phyloP scores from a whole-genome alignment of 2,888 invertebrate genomes.

The Lasioglossum calceatum region DNA sequence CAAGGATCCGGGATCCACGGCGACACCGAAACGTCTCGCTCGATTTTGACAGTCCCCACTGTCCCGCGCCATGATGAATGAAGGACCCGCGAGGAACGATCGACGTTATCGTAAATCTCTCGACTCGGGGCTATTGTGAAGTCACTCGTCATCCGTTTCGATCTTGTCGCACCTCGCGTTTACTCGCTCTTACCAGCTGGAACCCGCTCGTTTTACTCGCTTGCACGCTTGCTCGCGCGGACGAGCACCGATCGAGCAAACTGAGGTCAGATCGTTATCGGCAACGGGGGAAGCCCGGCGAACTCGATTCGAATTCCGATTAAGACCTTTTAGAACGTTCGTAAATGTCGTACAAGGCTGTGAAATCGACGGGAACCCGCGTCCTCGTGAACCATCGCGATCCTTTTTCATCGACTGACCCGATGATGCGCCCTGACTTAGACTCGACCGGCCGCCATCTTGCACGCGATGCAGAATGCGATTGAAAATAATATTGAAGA shows the following conservation, averaged over 20 bases:
- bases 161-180: conserved; percentile 57
- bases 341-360: conserved; percentile 48
- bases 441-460: background rate
- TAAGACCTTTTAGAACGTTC: conserved; percentile 48
- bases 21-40: conserved; percentile 52
- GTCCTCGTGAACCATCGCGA: background rate
- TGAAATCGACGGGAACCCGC: conserved; percentile 42
- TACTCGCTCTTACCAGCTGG: background rate
- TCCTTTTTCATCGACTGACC: background rate
- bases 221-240: conserved; percentile 6
- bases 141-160: conserved; percentile 65
- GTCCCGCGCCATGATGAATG: conserved; percentile 66
- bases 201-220: background rate
- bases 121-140: conserved; percentile 63
- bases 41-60: conserved; percentile 68
- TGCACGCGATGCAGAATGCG: background rate
- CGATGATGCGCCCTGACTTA: background rate
- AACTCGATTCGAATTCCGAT: conserved; percentile 63
- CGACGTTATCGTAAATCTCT: conserved; percentile 73
- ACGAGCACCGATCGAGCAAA: conserved; percentile 8
- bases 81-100: conserved; percentile 66
- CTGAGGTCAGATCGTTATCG: conserved; percentile 71
- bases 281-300: conserved; percentile 22
- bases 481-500: background rate
- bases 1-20: conserved; percentile 34